These are phyloP conservation scores for Rhimphoctona megacephalus DNA, from an alignment of 2,888 invertebrate species.

Conservation along the genomic window DNA sequence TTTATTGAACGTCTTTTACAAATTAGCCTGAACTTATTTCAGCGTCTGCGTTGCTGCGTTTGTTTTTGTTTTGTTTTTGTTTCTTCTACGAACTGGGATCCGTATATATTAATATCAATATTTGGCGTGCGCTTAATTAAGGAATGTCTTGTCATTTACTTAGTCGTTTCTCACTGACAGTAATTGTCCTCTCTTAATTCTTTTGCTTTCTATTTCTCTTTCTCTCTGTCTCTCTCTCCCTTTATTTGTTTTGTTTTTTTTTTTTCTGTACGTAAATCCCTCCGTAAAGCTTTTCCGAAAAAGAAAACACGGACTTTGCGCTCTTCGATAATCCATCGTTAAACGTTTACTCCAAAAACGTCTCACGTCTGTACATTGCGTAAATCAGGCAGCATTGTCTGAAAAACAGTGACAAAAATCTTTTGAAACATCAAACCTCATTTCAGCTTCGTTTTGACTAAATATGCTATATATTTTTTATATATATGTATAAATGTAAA, in stretches of 20 bases:
- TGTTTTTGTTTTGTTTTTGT: conserved; percentile 44
- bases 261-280: conserved; percentile 52
- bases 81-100: conserved; percentile 45
- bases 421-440: conserved; percentile 60
- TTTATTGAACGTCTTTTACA: conserved; percentile 73
- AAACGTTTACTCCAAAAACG: conserved; percentile 64
- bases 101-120: conserved; percentile 57
- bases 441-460: conserved; percentile 22
- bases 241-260: not conserved
- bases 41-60: conserved; percentile 61
- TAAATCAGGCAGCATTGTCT: conserved; percentile 73
- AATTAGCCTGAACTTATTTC: conserved; percentile 65
- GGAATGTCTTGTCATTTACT: conserved; percentile 66
- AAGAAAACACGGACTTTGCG: conserved; percentile 62
- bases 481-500: conserved; percentile 19
- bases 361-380: conserved; percentile 71
- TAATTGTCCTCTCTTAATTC: conserved; percentile 44
- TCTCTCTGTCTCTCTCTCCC: conserved; percentile 38
- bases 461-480: conserved; percentile 38
- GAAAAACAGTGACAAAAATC: conserved; percentile 72
- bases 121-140: conserved; percentile 65
- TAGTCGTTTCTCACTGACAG: conserved; percentile 55
- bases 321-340: conserved; percentile 64
- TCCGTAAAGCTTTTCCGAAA: conserved; percentile 65
- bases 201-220: conserved; percentile 42